Base-by-base conservation (phyloP, 64 coral and sea anemone genomes). In the Stichodactyla helianthus region DNA sequence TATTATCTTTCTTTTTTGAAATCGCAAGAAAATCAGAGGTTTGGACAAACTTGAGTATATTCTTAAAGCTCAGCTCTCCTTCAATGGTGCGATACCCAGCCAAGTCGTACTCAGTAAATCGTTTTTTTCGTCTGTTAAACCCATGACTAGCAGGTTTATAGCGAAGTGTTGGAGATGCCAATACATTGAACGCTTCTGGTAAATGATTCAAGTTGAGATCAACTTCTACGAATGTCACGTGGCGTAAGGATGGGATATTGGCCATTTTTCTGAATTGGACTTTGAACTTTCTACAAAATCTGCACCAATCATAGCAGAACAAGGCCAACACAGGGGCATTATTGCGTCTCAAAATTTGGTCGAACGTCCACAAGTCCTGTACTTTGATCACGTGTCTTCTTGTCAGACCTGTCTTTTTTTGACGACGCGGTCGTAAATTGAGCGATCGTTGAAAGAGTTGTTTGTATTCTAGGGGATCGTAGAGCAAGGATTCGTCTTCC, bases 241-340 rank as follows among this genome's bases (percentile, higher is more conserved):
- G 68, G 27, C 68, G 68, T 8, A 71, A 71, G 25, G 68, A 25
- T 71, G 68, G 68, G 12, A 31, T 9, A 28, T 71, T 71, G 5
- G 68, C 68, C 68, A 71, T 71, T 6, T 71, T 71, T 28, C 10
- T 26, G 23, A 71, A 71, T 22, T 27, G 68, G 25, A 23, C 25
- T 71, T 11, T 71, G 25, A 71, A 71, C 68, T 71, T 71, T 28
- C 25, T 71, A 22, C 68, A 71, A 71, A 27, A 31, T 31, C 68
- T 71, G 27, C 68, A 71, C 68, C 68, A 71, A 20, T 71, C 68
- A 71, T 71, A 71, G 68, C 68, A 71, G 68, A 71, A 71, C 23
- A 71, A 12, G 7, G 68, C 68, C 10, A 71, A 71, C 7, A 71
- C 68, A 23, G 68, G 23, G 9, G 25, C 25, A 18, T 71, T 23